Evolutionary conservation across 2,888 invertebrate species (phyloP).

Genomic region (Electrophaes corylata): DNA sequence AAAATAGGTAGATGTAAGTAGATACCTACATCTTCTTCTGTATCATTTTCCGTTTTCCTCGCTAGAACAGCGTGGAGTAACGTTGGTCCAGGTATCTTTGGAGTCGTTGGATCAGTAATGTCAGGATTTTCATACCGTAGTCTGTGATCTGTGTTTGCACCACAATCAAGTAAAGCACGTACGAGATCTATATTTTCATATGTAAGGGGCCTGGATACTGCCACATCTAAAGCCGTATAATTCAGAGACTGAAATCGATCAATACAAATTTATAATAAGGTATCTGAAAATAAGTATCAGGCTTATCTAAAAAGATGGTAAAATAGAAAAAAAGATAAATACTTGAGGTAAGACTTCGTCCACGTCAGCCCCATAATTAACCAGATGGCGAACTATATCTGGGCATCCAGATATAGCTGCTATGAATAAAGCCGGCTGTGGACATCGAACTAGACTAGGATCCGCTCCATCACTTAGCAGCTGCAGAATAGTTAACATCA

Average conservation of each 20-base stretch:
- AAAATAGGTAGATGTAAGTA: not conserved
- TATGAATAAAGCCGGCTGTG: slow-evolving; percentile 63
- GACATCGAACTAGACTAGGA: slow-evolving; percentile 61
- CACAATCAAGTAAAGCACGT: slow-evolving; percentile 57
- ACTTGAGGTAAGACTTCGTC: slow-evolving; percentile 64
- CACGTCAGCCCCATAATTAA: slow-evolving; percentile 60
- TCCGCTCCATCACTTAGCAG: slow-evolving; percentile 64
- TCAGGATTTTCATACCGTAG: slow-evolving; percentile 36
- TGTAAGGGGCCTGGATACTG: slow-evolving; percentile 57
- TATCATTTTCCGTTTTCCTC: slow-evolving; percentile 49
- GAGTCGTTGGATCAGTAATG: slow-evolving; percentile 12
- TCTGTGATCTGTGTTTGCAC: slow-evolving; percentile 56
- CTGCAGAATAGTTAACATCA: slow-evolving; percentile 58
- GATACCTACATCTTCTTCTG: slow-evolving; percentile 52
- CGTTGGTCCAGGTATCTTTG: slow-evolving; percentile 57
- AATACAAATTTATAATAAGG: not conserved
- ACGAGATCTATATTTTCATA: slow-evolving; percentile 56
- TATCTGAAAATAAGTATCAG: too few relatives aligned
- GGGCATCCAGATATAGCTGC: slow-evolving; percentile 54
- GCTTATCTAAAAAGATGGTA: not conserved
- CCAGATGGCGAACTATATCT: slow-evolving; percentile 55
- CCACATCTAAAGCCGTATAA: slow-evolving; percentile 64
- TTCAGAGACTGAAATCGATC: slow-evolving; percentile 48
- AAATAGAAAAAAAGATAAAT: not conserved
- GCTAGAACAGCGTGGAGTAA: slow-evolving; percentile 64